Conservation (phyloP, 2,888 invertebrate genomes). For the Drosophila niveifrons region DNA sequence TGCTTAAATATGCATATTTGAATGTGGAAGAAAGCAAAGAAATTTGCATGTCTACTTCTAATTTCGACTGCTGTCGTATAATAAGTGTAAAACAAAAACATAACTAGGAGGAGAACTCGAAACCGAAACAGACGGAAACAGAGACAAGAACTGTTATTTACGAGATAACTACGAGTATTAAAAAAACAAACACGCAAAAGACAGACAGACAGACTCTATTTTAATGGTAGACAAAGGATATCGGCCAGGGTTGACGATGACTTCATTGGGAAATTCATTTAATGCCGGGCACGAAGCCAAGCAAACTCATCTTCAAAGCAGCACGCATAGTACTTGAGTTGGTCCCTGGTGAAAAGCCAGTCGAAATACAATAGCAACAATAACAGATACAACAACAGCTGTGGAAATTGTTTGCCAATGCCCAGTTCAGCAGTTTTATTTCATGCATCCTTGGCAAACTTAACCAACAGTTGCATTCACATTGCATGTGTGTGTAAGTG, state of each 20-base stretch:
- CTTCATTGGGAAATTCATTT: slow-evolving; percentile 58
- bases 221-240: slow-evolving; percentile 48
- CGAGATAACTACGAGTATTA: slow-evolving; percentile 49
- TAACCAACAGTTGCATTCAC: slow-evolving; percentile 36
- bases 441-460: slow-evolving; percentile 31
- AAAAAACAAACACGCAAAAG: slow-evolving; percentile 37
- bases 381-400: slow-evolving; percentile 18
- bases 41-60: slow-evolving; percentile 49
- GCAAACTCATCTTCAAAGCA: slow-evolving; percentile 32
- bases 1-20: neutral
- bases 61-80: slow-evolving; percentile 27
- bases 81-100: slow-evolving; percentile 28
- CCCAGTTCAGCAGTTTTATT: slow-evolving; percentile 33
- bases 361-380: slow-evolving; percentile 13
- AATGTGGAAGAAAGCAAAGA: slow-evolving; percentile 2
- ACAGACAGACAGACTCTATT: slow-evolving; percentile 32
- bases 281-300: slow-evolving; percentile 54
- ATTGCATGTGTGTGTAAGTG: slow-evolving; percentile 10
- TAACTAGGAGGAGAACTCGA: slow-evolving; percentile 13
- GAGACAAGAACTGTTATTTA: slow-evolving; percentile 47
- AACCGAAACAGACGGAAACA: neutral
- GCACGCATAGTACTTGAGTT: slow-evolving; percentile 39
- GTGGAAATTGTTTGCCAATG: slow-evolving; percentile 30
- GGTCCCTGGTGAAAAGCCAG: slow-evolving; percentile 1
- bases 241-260: slow-evolving; percentile 30